phyloP scores from a whole-genome alignment of 2,888 invertebrate species.

The Psylliodes chrysocephalus region DNA sequence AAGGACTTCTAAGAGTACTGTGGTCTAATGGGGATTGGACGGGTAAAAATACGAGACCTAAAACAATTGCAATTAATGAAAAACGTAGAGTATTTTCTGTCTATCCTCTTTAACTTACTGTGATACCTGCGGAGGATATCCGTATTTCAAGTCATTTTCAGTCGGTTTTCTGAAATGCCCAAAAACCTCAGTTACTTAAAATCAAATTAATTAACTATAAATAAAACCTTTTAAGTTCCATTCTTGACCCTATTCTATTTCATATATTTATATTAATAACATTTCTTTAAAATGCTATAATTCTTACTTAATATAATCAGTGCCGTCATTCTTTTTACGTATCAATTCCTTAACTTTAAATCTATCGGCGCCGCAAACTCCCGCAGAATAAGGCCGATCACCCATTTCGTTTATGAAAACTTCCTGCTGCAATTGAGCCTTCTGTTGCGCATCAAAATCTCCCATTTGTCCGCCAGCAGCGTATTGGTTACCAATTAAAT shows the following conservation, averaged over 20 bases:
- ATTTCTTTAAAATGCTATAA: neutral
- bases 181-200: no score
- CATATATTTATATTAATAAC: no score
- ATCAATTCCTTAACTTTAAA: neutral
- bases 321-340: slow-evolving; percentile 6
- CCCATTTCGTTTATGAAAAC: neutral
- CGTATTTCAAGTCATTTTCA: slow-evolving; percentile 36
- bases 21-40: slow-evolving; percentile 3
- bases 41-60: slow-evolving; percentile 12
- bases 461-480: neutral
- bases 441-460: neutral
- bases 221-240: no score
- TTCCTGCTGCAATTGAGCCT: neutral
- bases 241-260: no score
- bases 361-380: neutral
- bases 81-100: neutral
- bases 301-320: slow-evolving; percentile 5
- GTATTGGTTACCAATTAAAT: neutral
- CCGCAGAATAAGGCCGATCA: slow-evolving; percentile 1
- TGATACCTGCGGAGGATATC: slow-evolving; percentile 42
- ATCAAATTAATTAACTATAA: no score
- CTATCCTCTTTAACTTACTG: slow-evolving; percentile 30
- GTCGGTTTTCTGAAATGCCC: slow-evolving; percentile 24
- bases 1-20: slow-evolving; percentile 6
- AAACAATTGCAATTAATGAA: neutral